Conservation (phyloP, 2,113 vertebrate species). For the Aphyosemion australe region DNA sequence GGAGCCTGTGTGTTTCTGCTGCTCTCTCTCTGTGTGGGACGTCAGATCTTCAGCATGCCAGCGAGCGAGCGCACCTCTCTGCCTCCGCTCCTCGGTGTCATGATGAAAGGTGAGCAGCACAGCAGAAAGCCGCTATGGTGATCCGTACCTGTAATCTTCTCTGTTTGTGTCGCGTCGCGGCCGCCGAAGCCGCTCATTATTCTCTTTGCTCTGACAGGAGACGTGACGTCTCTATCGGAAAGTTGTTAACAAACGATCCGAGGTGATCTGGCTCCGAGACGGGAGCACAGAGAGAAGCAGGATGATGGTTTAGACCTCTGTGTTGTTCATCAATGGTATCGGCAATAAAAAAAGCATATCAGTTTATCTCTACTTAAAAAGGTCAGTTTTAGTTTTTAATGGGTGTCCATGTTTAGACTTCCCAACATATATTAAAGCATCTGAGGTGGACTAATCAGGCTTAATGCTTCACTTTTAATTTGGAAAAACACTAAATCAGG, state of each 20-base stretch:
- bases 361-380: no score
- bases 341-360: no score
- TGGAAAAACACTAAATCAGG: no score
- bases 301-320: neutral
- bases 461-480: no score
- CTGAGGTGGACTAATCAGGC: no score
- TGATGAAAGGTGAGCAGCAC: neutral
- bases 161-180: neutral
- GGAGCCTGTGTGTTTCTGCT: conserved; percentile 8
- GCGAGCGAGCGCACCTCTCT: conserved; percentile 4
- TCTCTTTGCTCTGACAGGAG: neutral
- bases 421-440: no score
- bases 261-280: neutral
- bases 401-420: no score
- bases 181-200: neutral
- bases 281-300: neutral
- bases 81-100: neutral
- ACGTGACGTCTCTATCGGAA: neutral
- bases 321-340: no score
- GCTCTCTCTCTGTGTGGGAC: conserved; percentile 19
- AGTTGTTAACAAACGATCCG: no score
- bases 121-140: neutral
- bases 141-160: neutral
- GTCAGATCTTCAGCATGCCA: neutral
- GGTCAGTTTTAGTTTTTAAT: no score